A percentile compares a stretch with the other conserved stretches of the same genome.
These are phyloP conservation scores for Nannoperca australis DNA, from an alignment of 2,797 vertebrate genomes.

Conservation along the genomic window DNA sequence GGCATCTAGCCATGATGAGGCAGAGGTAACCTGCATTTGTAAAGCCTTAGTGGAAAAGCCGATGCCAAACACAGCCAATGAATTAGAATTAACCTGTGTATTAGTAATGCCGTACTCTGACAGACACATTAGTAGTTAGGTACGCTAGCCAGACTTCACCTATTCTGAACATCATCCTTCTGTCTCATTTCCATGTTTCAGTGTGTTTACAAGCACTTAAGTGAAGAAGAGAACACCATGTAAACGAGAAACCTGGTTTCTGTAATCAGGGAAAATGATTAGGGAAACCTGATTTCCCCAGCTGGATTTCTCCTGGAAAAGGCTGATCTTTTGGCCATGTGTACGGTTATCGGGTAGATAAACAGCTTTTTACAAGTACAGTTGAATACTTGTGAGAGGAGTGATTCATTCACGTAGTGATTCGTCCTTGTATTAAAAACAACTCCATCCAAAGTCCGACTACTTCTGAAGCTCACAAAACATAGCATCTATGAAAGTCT, in stretches of 20 bases:
- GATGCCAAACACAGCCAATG: background rate
- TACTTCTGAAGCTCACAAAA: background rate
- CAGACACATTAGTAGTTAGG: constrained; percentile 10
- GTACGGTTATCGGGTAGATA: background rate
- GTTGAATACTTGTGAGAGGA: background rate
- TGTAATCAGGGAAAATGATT: background rate
- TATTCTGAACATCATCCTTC: constrained; percentile 15
- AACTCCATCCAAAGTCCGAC: background rate
- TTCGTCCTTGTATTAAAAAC: no score
- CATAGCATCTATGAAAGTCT: no score
- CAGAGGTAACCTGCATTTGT: constrained; percentile 6
- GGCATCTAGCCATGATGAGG: background rate
- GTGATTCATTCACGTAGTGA: background rate
- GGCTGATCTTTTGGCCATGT: background rate
- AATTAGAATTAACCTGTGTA: constrained; percentile 1
- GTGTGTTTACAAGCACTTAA: background rate
- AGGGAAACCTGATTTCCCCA: background rate
- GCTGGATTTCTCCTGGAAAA: background rate
- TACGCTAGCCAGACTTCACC: constrained; percentile 11
- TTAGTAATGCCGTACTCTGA: background rate
- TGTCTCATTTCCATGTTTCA: constrained; percentile 18
- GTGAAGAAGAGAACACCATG: background rate
- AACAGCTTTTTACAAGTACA: background rate
- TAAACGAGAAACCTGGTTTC: background rate
- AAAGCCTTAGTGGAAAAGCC: background rate